These are phyloP conservation scores for Zaprionus obscuricornis DNA, from an alignment of 2,888 invertebrate genomes.

Conservation along the genomic window DNA sequence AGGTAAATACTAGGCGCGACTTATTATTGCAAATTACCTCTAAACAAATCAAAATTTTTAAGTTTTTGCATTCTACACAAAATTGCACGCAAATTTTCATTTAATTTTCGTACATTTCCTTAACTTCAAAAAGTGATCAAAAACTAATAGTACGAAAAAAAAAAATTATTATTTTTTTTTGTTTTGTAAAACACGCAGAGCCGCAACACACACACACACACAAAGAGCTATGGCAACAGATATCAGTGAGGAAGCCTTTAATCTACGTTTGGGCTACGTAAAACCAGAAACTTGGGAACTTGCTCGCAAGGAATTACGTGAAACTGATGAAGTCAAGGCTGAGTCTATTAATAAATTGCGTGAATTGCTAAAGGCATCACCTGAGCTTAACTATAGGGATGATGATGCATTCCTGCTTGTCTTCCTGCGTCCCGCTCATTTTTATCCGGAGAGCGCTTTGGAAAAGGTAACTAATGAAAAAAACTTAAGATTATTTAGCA, in stretches of 20 bases:
- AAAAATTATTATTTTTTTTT: too few relatives aligned
- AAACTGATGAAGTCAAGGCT: constrained; percentile 88
- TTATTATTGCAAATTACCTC: constrained; percentile 47
- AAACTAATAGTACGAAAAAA: constrained; percentile 42
- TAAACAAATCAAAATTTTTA: constrained; percentile 23
- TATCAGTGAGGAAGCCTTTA: constrained; percentile 84
- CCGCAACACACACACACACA: constrained; percentile 16
- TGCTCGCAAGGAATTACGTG: constrained; percentile 87
- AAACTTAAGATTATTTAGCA: too few relatives aligned
- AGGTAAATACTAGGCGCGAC: constrained; percentile 54
- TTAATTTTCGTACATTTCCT: constrained; percentile 24
- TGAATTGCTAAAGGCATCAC: constrained; percentile 87
- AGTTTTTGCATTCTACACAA: too few relatives aligned
- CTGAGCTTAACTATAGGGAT: constrained; percentile 88
- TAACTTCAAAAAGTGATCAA: constrained; percentile 17
- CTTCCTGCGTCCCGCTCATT: constrained; percentile 92
- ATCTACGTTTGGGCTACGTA: constrained; percentile 86
- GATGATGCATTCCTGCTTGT: constrained; percentile 91
- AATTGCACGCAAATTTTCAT: not conserved
- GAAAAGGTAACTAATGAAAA: constrained; percentile 86
- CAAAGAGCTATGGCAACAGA: constrained; percentile 69
- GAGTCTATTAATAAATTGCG: constrained; percentile 86
- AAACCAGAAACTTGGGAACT: constrained; percentile 85
- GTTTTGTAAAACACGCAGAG: constrained; percentile 59
- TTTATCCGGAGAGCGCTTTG: constrained; percentile 91